Evolutionary conservation across 2,113 vertebrate species (phyloP).

Genomic region (Tragelaphus imberbis): DNA sequence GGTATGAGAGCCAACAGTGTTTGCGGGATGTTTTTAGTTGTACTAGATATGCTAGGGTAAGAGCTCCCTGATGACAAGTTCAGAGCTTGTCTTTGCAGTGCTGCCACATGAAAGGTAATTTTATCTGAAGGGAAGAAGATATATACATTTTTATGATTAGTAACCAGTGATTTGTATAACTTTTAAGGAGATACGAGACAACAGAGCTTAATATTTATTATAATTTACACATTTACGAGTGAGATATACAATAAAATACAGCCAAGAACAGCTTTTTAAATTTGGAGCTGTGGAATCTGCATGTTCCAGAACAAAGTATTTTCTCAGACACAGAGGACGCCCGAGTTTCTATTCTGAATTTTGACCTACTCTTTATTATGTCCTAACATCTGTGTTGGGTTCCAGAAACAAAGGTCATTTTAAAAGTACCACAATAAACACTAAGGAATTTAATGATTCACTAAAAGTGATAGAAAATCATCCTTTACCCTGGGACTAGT

Average conservation of each 20-base stretch:
- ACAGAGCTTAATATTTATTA: neutral
- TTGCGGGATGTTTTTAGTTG: neutral
- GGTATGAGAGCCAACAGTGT: neutral
- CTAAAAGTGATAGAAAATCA: neutral
- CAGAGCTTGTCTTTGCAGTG: neutral
- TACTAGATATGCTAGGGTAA: neutral
- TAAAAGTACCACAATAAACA: neutral
- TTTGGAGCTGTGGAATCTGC: neutral
- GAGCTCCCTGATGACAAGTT: neutral
- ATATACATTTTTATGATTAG: neutral
- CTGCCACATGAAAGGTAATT: neutral
- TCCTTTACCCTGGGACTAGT: neutral
- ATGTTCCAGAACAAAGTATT: neutral
- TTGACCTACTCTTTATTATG: neutral
- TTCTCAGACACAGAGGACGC: neutral
- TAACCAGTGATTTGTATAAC: neutral
- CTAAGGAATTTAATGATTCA: neutral
- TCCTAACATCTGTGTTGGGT: neutral
- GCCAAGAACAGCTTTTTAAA: neutral
- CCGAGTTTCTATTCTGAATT: constrained; percentile 16
- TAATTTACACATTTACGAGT: neutral
- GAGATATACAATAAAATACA: neutral
- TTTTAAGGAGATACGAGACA: neutral
- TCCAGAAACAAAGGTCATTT: neutral
- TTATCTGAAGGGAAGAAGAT: neutral